Base-by-base conservation (phyloP, 2,113 vertebrate species). In the Perca flavescens region DNA sequence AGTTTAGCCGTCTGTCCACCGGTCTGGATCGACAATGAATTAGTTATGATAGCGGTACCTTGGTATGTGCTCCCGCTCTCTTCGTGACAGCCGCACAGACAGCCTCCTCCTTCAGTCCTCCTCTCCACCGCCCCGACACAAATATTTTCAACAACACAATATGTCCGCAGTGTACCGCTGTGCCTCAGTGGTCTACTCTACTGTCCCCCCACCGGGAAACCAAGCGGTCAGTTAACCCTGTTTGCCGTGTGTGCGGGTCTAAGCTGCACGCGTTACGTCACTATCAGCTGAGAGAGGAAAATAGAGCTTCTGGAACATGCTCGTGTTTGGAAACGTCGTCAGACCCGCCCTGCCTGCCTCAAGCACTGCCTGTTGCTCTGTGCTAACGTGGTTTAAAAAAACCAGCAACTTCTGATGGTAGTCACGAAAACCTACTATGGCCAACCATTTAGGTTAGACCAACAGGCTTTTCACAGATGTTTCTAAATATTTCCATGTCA, bases 281-380 rank as follows among this genome's bases (percentile, higher is more conserved):
- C 74, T 1, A 63, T 89, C 91, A 93, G 90, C 85, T 85, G 87
- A 90, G 82, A 46, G 79, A 88, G 70, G 15, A 4, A 22, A 50
- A 73, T 56, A 78, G 69, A 89, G 28, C 77, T 80, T 86, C 86
- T 87, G 83, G 94, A 96, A 96, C 80, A 82, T 92, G 86, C 93
- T 50, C 89, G 92, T 54, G 86, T 85, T 75, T 47, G 49, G 25
- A 1, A 5, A 64, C 88, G 87, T 85, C 82, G 80, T 4, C 7
- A 3, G 72, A 76, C 56, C 85, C 86, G 88, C 92, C 93, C 91
- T n/a, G 53, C 52, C 40, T 43, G 10, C 40, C 13, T 9, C 21
- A 0, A 4, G 6, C 4, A 5, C 60, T 11, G 83, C 56, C 60
- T 87, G 76, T 81, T 82, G 75, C 68, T 34, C 19, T 17, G 12